Conservation (phyloP, 2,113 vertebrate genomes). For the Semnornis frantzii region DNA sequence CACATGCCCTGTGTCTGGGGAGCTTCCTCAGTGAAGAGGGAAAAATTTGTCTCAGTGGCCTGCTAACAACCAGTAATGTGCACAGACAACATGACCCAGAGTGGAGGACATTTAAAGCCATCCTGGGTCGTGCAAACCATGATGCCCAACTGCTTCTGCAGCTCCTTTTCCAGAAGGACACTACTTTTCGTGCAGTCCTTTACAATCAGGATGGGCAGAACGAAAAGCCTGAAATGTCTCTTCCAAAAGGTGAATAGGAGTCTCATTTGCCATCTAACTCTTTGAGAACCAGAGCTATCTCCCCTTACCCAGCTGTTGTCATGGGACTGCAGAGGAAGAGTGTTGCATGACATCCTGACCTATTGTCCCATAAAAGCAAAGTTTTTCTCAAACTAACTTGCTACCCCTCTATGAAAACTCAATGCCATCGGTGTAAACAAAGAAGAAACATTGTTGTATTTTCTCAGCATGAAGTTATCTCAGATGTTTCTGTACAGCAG, state of each 20-base stretch:
- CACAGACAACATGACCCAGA: neutral
- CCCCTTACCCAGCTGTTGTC: neutral
- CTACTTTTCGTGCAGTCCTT: neutral
- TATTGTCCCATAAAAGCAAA: constrained; percentile 32
- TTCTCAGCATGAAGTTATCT: neutral
- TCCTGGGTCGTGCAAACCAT: neutral
- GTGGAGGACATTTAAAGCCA: neutral
- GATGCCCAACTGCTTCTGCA: rapidly evolving
- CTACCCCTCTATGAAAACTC: neutral
- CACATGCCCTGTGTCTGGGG: rapidly evolving
- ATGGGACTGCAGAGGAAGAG: constrained; percentile 26
- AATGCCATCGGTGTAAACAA: constrained; percentile 40
- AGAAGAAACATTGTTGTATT: neutral
- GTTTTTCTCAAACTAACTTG: neutral
- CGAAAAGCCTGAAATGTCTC: neutral
- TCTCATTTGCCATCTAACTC: neutral
- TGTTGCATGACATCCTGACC: constrained; percentile 59
- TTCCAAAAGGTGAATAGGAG: neutral
- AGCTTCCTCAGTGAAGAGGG: rapidly evolving
- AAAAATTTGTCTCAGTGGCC: neutral
- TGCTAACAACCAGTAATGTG: neutral
- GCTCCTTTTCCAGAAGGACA: neutral
- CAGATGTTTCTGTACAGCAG: neutral
- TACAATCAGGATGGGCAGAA: neutral
- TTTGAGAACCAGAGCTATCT: neutral